phyloP scores from a whole-genome alignment of 2,113 vertebrate genomes.

The Lophotis ruficrista region DNA sequence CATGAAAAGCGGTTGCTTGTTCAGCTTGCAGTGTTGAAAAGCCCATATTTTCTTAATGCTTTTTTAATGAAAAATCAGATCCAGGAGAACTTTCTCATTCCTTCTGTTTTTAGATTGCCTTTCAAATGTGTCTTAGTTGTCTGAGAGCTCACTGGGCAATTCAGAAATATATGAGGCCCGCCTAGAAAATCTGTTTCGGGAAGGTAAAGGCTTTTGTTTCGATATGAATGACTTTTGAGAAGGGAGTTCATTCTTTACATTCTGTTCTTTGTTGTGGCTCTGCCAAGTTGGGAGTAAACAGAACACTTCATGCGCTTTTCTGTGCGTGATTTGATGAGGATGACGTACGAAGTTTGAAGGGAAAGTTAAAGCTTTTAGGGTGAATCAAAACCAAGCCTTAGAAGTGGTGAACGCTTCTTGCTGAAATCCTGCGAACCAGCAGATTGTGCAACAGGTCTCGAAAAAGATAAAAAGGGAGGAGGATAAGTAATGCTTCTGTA shows the following conservation, averaged over 20 bases:
- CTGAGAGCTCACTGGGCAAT: slow-evolving; percentile 8
- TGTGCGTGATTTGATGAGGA: slow-evolving; percentile 39
- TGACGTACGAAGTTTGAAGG: slow-evolving; percentile 44
- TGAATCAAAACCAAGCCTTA: not conserved
- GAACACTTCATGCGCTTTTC: slow-evolving; percentile 52
- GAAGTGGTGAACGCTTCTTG: not conserved
- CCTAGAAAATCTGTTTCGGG: slow-evolving; percentile 39
- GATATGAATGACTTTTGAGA: slow-evolving; percentile 24
- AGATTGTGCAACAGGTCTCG: slow-evolving; percentile 22
- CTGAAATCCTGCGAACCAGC: not conserved
- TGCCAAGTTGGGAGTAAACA: slow-evolving; percentile 63
- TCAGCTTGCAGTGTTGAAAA: slow-evolving; percentile 1
- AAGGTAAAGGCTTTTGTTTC: slow-evolving; percentile 65
- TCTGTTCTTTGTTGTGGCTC: slow-evolving; percentile 56
- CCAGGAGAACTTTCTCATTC: not conserved
- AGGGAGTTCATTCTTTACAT: slow-evolving; percentile 65
- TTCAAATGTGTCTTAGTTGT: slow-evolving; percentile 5
- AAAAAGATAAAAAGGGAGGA: not conserved
- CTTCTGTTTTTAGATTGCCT: not conserved
- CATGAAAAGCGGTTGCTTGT: slow-evolving; percentile 46
- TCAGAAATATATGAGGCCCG: slow-evolving; percentile 32
- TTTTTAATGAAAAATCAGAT: slow-evolving; percentile 37
- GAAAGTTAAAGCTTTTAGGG: slow-evolving; percentile 51
- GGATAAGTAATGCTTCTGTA: not conserved
- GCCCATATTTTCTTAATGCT: slow-evolving; percentile 31